These are phyloP conservation scores for Cathartes aura DNA, from an alignment of 2,113 vertebrate species.

Conservation along the genomic window DNA sequence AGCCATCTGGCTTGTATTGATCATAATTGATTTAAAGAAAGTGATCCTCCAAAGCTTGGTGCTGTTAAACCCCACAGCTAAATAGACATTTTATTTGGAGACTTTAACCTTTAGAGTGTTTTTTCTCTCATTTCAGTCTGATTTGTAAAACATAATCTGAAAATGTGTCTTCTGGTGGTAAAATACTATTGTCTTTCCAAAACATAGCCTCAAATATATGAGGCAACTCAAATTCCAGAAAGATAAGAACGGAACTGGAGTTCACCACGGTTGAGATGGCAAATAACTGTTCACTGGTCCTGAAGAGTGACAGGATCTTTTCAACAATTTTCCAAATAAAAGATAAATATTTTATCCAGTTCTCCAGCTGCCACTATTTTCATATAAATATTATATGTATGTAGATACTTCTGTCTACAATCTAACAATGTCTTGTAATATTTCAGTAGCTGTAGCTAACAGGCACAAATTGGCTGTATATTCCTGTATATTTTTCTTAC, in stretches of 20 bases:
- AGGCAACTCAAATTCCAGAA: background rate
- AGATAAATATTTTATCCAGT: background rate
- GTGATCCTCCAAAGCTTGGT: constrained; percentile 32
- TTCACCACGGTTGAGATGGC: background rate
- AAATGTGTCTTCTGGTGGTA: background rate
- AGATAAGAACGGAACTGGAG: background rate
- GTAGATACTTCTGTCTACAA: background rate
- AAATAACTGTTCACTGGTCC: background rate
- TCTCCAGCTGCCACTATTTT: background rate
- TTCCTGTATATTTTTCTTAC: background rate
- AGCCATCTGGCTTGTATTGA: constrained; percentile 76
- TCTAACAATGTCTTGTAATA: background rate
- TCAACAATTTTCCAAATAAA: background rate
- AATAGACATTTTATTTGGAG: background rate
- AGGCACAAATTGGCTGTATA: background rate
- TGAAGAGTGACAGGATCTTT: background rate
- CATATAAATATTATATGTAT: background rate
- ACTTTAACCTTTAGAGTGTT: constrained; percentile 16
- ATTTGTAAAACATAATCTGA: background rate
- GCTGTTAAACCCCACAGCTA: constrained; percentile 24
- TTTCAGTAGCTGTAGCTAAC: background rate
- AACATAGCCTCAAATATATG: background rate
- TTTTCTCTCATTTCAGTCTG: constrained; percentile 3
- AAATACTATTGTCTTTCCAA: background rate
- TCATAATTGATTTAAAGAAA: constrained; percentile 69